Evolutionary conservation across 2,113 vertebrate genomes (phyloP).

Genomic region (Dasypus novemcinctus): DNA sequence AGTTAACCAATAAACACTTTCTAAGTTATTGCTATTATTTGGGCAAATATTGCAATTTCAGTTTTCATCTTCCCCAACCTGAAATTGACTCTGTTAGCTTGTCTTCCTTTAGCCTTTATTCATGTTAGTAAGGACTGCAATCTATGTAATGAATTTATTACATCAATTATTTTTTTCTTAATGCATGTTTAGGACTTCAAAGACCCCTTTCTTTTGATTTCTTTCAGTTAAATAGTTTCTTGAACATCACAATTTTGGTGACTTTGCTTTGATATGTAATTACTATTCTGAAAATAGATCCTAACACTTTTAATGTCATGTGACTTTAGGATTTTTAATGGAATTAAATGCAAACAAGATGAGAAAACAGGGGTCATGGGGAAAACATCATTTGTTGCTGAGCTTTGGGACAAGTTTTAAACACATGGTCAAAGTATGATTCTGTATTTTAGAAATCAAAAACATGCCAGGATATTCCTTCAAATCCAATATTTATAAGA

Average conservation of each 20-base stretch:
- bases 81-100: slow-evolving; percentile 79
- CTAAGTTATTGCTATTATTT: slow-evolving; percentile 42
- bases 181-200: slow-evolving; percentile 81
- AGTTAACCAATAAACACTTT: not conserved
- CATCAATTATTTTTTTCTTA: slow-evolving; percentile 81
- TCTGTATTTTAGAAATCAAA: slow-evolving; percentile 34
- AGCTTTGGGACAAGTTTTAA: slow-evolving; percentile 18
- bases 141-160: slow-evolving; percentile 83
- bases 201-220: slow-evolving; percentile 60
- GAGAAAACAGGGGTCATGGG: not conserved
- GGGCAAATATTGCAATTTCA: slow-evolving; percentile 32
- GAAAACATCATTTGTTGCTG: slow-evolving; percentile 15
- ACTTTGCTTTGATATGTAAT: slow-evolving; percentile 81
- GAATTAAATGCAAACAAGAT: slow-evolving; percentile 77
- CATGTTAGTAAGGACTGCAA: slow-evolving; percentile 68
- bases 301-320: slow-evolving; percentile 72
- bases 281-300: slow-evolving; percentile 63
- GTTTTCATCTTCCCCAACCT: slow-evolving; percentile 65
- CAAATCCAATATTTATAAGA: not conserved
- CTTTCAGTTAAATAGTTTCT: slow-evolving; percentile 57
- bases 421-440: not conserved
- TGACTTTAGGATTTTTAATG: slow-evolving; percentile 79
- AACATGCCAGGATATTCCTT: not conserved
- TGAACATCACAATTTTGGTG: slow-evolving; percentile 63
- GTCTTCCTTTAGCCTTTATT: slow-evolving; percentile 70